Base-by-base conservation (phyloP, 2,888 invertebrate species). In the Hylaea fasciaria region DNA sequence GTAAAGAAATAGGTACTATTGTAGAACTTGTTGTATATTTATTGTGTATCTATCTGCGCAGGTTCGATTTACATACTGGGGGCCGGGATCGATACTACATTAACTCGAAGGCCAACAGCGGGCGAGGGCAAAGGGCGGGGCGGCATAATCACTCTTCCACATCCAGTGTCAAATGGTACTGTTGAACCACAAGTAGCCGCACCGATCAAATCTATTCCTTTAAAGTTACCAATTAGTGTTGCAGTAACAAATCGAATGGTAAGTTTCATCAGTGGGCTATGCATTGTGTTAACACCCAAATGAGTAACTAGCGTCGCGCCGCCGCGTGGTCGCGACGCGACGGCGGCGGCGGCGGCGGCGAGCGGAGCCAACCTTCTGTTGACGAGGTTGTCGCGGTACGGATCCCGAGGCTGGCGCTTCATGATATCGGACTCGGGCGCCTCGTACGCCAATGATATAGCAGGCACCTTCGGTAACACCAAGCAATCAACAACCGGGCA, bases 381-480 rank as follows among this genome's bases (percentile, higher is more conserved):
- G 93, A 98, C 98, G 94, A 98, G 96, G 95, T 98, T 98, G 96
- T 98, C 98, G 94, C 96, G 96, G 94, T 97, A 96, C 89, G 98
- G 98, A 95, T 98, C 96, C 94, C 98, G 96, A 87, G 98, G 98
- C 95, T 97, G 97, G 92, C 98, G 96, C 96, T 98, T 98, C 98
- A 98, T 98, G 94, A 98, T 98, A 96, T 98, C 98, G 92, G 97
- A 97, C 95, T 98, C 98, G 93, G 98, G 97, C 94, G 97, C 97
- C 95, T 98, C 98, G 94, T 98, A 98, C 94, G 98, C 98, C 95
- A 98, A 96, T 93, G 98, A 98, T 94, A 98, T 98, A 94, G 98
- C 98, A 93, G 98, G 98, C 94, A 98, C 97, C 98, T 97, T 95
- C 92, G 88, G 93, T 93, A 93, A 93, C 91, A 92, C 88, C 88